Evolutionary conservation across 2,888 invertebrate genomes (phyloP).

Genomic region (Trileptium ribeirensis): DNA sequence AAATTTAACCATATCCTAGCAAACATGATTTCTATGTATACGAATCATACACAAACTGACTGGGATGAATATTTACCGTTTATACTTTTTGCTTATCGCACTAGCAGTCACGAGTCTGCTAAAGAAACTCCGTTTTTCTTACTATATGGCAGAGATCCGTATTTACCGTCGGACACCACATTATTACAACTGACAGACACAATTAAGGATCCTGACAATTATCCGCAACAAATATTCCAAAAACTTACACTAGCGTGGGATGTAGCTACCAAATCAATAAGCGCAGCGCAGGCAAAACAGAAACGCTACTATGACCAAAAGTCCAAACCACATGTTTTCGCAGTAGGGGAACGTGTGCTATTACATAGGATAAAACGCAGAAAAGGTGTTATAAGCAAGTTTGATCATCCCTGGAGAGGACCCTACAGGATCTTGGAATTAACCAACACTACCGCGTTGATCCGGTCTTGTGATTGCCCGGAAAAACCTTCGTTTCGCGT

Average conservation of each 20-base stretch:
- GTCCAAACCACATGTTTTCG: background rate
- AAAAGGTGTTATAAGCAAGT: background rate
- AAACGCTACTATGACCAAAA: conserved; percentile 12
- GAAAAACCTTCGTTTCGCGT: background rate
- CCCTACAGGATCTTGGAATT: background rate
- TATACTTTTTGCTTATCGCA: background rate
- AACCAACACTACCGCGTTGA: background rate
- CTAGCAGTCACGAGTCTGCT: background rate
- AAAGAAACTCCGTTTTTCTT: background rate
- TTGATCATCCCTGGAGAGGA: conserved; percentile 7
- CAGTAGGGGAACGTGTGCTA: background rate
- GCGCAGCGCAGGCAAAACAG: background rate
- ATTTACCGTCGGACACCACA: background rate
- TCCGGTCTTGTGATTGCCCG: background rate
- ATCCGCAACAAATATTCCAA: background rate
- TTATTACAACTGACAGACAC: background rate
- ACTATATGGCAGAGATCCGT: background rate
- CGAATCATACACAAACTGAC: conserved; percentile 31
- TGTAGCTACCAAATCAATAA: background rate
- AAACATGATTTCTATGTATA: conserved; percentile 36
- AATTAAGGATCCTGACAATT: background rate
- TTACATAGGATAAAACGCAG: background rate
- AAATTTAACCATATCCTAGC: conserved; percentile 39
- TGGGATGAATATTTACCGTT: conserved; percentile 3
- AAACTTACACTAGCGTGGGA: background rate